phyloP scores from a whole-genome alignment of 1,140 invertebrate species.

The Pogonomyrmex barbatus region DNA sequence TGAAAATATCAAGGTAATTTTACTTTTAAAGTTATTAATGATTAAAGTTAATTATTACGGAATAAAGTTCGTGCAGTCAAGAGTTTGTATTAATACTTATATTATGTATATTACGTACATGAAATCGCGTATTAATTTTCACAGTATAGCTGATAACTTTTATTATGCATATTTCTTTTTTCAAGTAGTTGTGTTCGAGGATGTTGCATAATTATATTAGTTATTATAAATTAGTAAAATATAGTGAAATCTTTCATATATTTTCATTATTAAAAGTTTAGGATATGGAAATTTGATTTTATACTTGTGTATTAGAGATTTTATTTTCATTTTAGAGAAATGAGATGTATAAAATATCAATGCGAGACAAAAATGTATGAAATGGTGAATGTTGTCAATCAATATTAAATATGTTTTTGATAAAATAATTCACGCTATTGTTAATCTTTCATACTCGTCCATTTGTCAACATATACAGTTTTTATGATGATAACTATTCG shows the following conservation, averaged over 20 bases:
- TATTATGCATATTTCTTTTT: background rate
- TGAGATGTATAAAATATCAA: background rate
- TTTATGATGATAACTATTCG: background rate
- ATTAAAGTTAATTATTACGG: conserved; percentile 18
- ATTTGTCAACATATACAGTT: background rate
- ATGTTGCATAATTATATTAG: background rate
- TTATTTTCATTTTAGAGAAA: background rate
- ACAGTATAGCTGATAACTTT: background rate
- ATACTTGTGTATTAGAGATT: background rate
- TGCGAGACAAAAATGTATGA: background rate
- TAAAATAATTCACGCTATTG: background rate
- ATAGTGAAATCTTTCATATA: background rate
- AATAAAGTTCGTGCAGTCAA: background rate
- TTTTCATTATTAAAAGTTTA: background rate
- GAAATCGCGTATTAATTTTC: conserved; percentile 3
- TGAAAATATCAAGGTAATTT: background rate
- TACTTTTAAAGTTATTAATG: background rate
- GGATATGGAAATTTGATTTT: background rate
- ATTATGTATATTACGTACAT: too few species aligned
- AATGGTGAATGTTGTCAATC: background rate
- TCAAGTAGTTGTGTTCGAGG: background rate
- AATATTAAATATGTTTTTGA: background rate
- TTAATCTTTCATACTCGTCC: background rate
- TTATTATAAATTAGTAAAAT: background rate
- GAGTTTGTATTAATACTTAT: background rate